Evolutionary conservation across 2,797 vertebrate species (phyloP).

Genomic region (Cynopterus sphinx): DNA sequence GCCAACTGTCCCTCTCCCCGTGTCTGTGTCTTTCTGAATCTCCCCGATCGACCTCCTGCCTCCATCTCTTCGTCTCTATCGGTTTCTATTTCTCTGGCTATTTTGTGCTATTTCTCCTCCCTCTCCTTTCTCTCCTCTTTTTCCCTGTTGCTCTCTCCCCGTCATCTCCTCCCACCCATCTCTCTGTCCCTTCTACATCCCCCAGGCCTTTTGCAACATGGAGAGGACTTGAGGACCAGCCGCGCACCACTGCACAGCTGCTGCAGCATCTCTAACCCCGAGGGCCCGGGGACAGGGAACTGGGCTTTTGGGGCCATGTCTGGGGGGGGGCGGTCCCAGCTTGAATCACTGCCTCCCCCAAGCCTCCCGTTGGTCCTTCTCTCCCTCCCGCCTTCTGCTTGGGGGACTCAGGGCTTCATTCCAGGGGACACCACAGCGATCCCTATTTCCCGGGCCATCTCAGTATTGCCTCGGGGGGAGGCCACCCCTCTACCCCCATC

Average conservation of each 20-base stretch:
- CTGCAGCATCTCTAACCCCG: neutral
- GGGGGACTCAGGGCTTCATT: conserved; percentile 73
- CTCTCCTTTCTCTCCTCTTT: neutral
- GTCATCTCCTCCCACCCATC: too few species aligned
- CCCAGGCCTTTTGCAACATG: conserved; percentile 49
- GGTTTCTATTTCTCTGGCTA: neutral
- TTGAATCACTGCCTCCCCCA: neutral
- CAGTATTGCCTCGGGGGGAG: conserved; percentile 61
- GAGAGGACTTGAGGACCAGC: neutral
- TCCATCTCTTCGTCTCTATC: neutral
- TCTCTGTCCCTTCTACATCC: neutral
- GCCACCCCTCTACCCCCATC: neutral
- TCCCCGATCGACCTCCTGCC: neutral
- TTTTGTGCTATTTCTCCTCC: neutral
- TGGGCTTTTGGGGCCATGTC: neutral
- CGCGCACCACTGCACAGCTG: neutral
- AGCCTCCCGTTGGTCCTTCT: neutral
- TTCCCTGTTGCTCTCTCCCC: neutral
- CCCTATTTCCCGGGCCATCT: conserved; percentile 42
- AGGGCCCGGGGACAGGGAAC: neutral
- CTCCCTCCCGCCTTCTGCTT: conserved; percentile 43
- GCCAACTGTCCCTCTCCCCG: accelerated
- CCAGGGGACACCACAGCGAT: neutral
- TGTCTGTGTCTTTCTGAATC: neutral
- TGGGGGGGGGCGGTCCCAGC: neutral